These are phyloP conservation scores for Pantala flavescens DNA, from an alignment of 1,140 invertebrate genomes.

Conservation along the genomic window DNA sequence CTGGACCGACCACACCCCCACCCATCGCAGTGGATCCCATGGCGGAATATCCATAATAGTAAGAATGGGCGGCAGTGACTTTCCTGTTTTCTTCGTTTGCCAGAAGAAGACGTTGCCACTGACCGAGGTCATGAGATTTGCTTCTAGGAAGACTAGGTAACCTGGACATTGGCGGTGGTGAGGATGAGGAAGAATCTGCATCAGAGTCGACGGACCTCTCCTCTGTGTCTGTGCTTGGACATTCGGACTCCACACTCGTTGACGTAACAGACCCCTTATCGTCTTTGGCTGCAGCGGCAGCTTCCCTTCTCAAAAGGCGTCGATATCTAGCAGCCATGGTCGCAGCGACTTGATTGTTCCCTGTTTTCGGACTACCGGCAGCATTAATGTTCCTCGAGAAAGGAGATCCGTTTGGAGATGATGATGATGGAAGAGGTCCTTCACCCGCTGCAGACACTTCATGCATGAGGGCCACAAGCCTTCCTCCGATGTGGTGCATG, in stretches of 20 bases:
- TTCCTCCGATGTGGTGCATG: slow-evolving; percentile 81
- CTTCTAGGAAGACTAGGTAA: slow-evolving; percentile 45
- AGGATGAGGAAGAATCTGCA: not conserved
- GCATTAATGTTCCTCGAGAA: not conserved
- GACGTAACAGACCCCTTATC: slow-evolving; percentile 30
- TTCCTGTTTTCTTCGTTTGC: not conserved
- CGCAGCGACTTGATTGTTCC: not conserved
- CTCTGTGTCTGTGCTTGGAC: slow-evolving; percentile 37
- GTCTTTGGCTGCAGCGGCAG: slow-evolving; percentile 40
- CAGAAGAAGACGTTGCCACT: slow-evolving; percentile 10
- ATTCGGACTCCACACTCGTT: slow-evolving; percentile 66
- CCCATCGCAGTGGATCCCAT: not conserved
- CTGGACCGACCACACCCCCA: not conserved
- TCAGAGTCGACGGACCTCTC: slow-evolving; percentile 39
- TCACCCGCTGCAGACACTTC: slow-evolving; percentile 64
- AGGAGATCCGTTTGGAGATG: not conserved
- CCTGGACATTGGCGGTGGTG: slow-evolving; percentile 25
- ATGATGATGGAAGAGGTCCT: slow-evolving; percentile 18
- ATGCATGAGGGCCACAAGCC: slow-evolving; percentile 84
- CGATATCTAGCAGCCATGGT: slow-evolving; percentile 32
- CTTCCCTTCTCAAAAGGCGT: slow-evolving; percentile 42
- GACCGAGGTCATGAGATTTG: slow-evolving; percentile 58
- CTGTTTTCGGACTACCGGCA: not conserved
- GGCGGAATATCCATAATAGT: not conserved
- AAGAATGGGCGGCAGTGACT: not conserved